phyloP scores from a whole-genome alignment of 2,113 vertebrate species.

The Oreocharis arfaki region DNA sequence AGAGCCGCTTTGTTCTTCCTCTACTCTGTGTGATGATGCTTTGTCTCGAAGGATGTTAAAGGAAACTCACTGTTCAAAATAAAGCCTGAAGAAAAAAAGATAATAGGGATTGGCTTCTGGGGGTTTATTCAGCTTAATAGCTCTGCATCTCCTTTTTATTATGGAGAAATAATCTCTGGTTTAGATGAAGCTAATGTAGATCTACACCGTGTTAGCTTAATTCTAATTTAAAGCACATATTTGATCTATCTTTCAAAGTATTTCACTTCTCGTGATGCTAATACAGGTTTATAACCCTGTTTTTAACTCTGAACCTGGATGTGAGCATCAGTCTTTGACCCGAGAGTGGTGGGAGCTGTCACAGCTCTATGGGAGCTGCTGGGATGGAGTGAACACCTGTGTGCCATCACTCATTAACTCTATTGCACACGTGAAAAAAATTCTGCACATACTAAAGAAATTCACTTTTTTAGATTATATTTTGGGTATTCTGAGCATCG shows the following conservation, averaged over 20 bases:
- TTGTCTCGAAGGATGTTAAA: slow-evolving; percentile 11
- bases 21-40: neutral
- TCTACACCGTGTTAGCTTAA: neutral
- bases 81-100: neutral
- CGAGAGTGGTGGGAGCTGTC: neutral
- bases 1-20: neutral
- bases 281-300: neutral
- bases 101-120: neutral
- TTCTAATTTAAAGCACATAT: neutral
- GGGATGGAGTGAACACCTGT: no score
- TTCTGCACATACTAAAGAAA: neutral
- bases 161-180: neutral
- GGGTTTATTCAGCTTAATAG: neutral
- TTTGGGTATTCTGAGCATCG: neutral
- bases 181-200: neutral
- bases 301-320: neutral
- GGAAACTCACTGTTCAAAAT: neutral
- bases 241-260: neutral
- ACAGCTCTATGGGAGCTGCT: neutral
- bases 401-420: neutral
- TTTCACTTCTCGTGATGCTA: neutral
- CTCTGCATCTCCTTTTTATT: neutral
- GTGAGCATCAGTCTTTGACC: neutral
- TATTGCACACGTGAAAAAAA: neutral
- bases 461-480: neutral